phyloP scores from a whole-genome alignment of 2,888 invertebrate species.

The Lapara coniferarum region DNA sequence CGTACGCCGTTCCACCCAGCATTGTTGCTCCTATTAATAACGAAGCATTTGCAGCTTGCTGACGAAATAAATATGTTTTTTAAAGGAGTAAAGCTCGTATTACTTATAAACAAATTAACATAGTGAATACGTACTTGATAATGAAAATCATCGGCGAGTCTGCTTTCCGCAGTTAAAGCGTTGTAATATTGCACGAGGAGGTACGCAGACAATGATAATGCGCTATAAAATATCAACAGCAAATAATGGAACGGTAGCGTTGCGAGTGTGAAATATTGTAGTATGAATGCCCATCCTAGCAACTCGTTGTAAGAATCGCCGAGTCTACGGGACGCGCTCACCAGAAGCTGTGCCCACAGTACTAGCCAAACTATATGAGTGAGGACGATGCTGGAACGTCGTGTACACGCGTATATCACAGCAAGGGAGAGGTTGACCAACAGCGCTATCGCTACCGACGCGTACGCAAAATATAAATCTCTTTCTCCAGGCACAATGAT shows the following conservation, averaged over 20 bases:
- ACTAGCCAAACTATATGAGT: constrained; percentile 87
- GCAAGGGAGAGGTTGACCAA: constrained; percentile 56
- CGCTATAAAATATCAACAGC: constrained; percentile 61
- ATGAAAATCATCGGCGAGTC: constrained; percentile 64
- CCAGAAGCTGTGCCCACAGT: constrained; percentile 73
- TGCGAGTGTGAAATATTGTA: constrained; percentile 89
- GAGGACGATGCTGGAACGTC: constrained; percentile 76
- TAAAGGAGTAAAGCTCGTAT: background rate
- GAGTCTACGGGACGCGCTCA: constrained; percentile 74
- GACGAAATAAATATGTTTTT: constrained; percentile 37
- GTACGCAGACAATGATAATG: constrained; percentile 59
- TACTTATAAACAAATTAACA: constrained; percentile 10
- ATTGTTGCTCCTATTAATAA: constrained; percentile 88
- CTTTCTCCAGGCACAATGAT: constrained; percentile 72
- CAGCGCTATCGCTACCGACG: constrained; percentile 53
- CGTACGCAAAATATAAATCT: constrained; percentile 62
- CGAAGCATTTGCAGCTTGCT: constrained; percentile 89
- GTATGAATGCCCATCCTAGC: constrained; percentile 89
- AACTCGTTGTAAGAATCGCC: constrained; percentile 84
- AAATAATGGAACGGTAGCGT: constrained; percentile 86
- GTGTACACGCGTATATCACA: constrained; percentile 53
- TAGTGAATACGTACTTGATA: constrained; percentile 57
- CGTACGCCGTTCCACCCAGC: constrained; percentile 84
- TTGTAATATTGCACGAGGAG: constrained; percentile 69
- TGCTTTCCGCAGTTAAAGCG: constrained; percentile 59